Base-by-base conservation (phyloP, 2,113 vertebrate genomes). In the Microcebus griseorufus region DNA sequence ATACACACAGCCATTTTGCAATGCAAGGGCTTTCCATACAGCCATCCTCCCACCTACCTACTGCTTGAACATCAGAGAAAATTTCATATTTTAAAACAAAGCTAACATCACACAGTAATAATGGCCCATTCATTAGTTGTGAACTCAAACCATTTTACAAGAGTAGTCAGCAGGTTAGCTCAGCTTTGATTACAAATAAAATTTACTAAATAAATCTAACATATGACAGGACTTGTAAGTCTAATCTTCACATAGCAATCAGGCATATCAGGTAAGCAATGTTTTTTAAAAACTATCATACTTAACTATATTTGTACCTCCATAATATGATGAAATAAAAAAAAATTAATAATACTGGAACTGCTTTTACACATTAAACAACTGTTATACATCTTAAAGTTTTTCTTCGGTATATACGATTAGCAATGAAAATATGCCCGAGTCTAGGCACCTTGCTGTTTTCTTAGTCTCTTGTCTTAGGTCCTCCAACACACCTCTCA, bases 141-240 rank as follows among this genome's bases (percentile, higher is more conserved):
- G 51, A 73, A 6, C 14, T 84, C 13, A 42, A 34, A 23, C 1
- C 32, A n/a, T 62, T 70, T 83, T 58, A 58, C 58, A 39, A 58
- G 9, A 83, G 5, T 14, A 84, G 1, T n/a, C 62, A 9, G 11
- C 62, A 9, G 11, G 6, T 76, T 29, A 96, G 3, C 37, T 95
- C 16, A 72, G 29, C 23, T 84, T 93, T 87, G 32, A 83, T 22
- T 92, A 45, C 20, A 90, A 78, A 73, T 94, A 67, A 88, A 88
- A 70, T 9, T 76, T 45, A 67, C 72, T 81, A 60, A 75, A 18
- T 79, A 87, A 86, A 73, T 85, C 20, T 13, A 5, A 75, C 23
- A 67, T 39, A 92, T 11, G 16, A 82, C 92, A 27, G 80, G 14
- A 60, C 9, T 42, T 37, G 5, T 37, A 67, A 37, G 22, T 55